Base-by-base conservation (phyloP, 35 echinoderm and acorn worm genomes). In the Patiria miniata region DNA sequence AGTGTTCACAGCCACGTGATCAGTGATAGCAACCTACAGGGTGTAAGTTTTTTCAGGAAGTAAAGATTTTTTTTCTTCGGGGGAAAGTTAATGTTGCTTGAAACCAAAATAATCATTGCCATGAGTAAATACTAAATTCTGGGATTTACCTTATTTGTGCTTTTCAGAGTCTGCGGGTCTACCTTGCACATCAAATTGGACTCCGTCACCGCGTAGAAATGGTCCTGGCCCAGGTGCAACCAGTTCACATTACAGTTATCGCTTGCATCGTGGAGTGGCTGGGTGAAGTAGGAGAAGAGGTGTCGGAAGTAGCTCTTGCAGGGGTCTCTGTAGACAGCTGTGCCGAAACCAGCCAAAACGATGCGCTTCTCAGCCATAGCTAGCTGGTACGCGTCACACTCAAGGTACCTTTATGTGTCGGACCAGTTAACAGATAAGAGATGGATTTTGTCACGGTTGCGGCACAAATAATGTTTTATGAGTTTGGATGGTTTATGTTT, bases 181-280 rank as follows among this genome's bases (percentile, higher is more conserved):
- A 92, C 78, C 47, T 90, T 97, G 10, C 79, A 59, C 1, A 97
- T 23, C 16, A 17, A 77, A 21, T 57, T 38, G 22, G 47, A 77
- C 77, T 97, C 94, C 12, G 94, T 97, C 2, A 86, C 1, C 0
- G 83, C 91, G 83, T 82, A 97, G 36, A 86, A 86, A 1, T 69
- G 23, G 36, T 97, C 94, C 15, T 97, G 82, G 8, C 91, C 94
- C 8, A 97, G 42, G 12, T 83, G 39, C 81, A 97, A 32, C 61
- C 57, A 89, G 77, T 92, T 97, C 10, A 97, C 86, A 61, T 93
- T 97, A 61, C 90, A 93, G 73, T 97, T 97, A 59, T 97, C 94
- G 26, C 81, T 68, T 8, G 81, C 28, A 9, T 78, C 53, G 28
- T 69, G 34, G 9, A 69, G 14, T 21, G 61, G 61, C 34, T 69